Conservation (phyloP, 2,888 invertebrate species). For the Tricholauxania praeusta region DNA sequence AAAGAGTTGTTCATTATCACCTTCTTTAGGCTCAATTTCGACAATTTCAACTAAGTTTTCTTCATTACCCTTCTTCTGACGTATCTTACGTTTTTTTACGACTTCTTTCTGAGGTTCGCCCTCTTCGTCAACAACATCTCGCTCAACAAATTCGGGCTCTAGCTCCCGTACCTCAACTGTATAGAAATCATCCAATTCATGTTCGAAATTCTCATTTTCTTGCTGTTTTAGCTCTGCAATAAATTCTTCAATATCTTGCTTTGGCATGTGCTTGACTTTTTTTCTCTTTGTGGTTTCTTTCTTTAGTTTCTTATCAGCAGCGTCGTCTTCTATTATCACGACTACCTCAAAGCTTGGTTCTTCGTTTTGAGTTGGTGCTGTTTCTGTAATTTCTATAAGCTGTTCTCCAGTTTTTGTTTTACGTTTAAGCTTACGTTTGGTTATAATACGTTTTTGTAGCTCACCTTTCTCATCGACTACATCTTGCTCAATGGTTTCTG, state of each 20-base stretch:
- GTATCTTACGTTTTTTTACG: conserved; percentile 62
- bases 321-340: conserved; percentile 49
- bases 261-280: conserved; percentile 59
- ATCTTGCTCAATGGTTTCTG: conserved; percentile 51
- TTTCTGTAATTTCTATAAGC: conserved; percentile 64
- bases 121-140: conserved; percentile 51
- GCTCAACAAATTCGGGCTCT: conserved; percentile 56
- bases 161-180: conserved; percentile 59
- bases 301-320: conserved; percentile 45
- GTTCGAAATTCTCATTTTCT: conserved; percentile 50
- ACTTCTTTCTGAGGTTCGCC: conserved; percentile 55
- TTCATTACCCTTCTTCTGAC: conserved; percentile 65
- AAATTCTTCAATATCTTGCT: conserved; percentile 59
- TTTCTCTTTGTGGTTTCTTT: conserved; percentile 52
- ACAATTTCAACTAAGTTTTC: conserved; percentile 68
- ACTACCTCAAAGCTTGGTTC: conserved; percentile 54
- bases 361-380: conserved; percentile 53
- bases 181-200: conserved; percentile 51
- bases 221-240: conserved; percentile 57
- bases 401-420: conserved; percentile 66
- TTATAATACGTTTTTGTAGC: conserved; percentile 58
- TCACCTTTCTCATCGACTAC: conserved; percentile 53
- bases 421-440: conserved; percentile 63
- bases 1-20: conserved; percentile 66
- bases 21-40: conserved; percentile 58